phyloP scores from a whole-genome alignment of 2,888 invertebrate genomes.

The Fragum sueziense region DNA sequence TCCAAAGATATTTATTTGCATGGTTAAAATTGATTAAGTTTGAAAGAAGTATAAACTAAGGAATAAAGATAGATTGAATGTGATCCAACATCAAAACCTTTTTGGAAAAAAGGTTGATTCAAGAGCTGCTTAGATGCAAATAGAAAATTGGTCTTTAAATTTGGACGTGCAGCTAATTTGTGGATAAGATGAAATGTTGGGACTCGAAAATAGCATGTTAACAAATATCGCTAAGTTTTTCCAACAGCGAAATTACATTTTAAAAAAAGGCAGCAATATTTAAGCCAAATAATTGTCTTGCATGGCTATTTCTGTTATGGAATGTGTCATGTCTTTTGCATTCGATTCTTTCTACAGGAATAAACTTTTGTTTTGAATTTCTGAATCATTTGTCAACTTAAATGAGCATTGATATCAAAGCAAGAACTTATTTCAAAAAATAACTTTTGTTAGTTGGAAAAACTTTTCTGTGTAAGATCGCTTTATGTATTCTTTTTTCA shows the following conservation, averaged over 20 bases:
- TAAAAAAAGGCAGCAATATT: neutral
- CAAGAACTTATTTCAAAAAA: neutral
- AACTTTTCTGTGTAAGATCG: neutral
- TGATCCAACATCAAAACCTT: too few species aligned
- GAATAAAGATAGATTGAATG: too few species aligned
- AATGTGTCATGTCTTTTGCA: neutral
- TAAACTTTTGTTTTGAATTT: neutral
- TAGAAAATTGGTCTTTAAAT: too few species aligned
- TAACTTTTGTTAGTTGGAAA: neutral
- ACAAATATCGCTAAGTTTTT: slow-evolving; percentile 6
- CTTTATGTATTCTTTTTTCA: neutral
- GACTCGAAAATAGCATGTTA: slow-evolving; percentile 2
- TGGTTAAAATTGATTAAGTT: too few species aligned
- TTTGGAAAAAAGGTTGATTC: too few species aligned
- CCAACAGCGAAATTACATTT: neutral
- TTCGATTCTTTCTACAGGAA: neutral
- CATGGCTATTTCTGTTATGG: neutral
- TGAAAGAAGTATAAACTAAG: too few species aligned
- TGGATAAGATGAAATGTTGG: neutral
- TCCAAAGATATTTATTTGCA: too few species aligned
- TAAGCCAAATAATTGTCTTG: neutral
- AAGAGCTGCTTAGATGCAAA: too few species aligned
- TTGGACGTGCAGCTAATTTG: neutral
- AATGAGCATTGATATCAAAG: too few species aligned
- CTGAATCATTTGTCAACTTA: neutral